These are phyloP conservation scores for Clinocottus analis DNA, from an alignment of 2,113 vertebrate genomes.

Conservation along the genomic window DNA sequence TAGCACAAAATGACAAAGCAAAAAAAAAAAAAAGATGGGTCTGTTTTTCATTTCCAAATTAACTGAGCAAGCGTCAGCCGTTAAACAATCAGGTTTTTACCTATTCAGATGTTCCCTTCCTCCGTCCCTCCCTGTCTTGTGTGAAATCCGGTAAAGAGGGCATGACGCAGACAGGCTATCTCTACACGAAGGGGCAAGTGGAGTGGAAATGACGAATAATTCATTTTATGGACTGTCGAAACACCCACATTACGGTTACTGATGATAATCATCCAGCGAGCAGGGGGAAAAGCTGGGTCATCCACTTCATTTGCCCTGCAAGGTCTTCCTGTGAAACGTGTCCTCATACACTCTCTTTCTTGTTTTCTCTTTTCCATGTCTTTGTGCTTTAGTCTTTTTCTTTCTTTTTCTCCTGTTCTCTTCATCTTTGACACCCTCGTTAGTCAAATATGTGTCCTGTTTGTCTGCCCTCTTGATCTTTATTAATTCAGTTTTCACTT, in stretches of 20 bases:
- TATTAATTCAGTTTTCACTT: not conserved
- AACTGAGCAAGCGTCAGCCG: not conserved
- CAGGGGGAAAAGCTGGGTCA: slow-evolving; percentile 59
- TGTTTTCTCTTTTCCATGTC: slow-evolving; percentile 3
- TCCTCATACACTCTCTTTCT: not conserved
- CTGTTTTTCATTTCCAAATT: not conserved
- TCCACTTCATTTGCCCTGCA: slow-evolving; percentile 58
- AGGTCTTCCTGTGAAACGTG: slow-evolving; percentile 38
- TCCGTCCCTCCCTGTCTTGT: slow-evolving; percentile 1
- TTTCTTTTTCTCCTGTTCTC: not conserved
- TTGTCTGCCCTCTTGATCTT: not conserved
- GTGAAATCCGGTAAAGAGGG: slow-evolving; percentile 51
- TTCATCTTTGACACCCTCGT: not conserved
- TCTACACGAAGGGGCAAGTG: slow-evolving; percentile 34
- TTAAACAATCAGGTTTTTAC: slow-evolving; percentile 34
- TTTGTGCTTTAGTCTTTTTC: not conserved
- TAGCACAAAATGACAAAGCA: not conserved
- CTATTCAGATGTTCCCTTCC: slow-evolving; percentile 17
- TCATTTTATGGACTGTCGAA: slow-evolving; percentile 71
- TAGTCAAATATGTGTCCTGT: not conserved
- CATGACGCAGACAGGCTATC: slow-evolving; percentile 47
- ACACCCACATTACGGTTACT: slow-evolving; percentile 70
- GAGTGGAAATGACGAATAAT: slow-evolving; percentile 76
- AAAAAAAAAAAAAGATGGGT: not conserved
- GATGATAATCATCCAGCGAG: slow-evolving; percentile 65